Evolutionary conservation across 2,113 vertebrate species (phyloP), one percentile per base, ranked within the genome.

Genomic region (Lucifuga dentata): DNA sequence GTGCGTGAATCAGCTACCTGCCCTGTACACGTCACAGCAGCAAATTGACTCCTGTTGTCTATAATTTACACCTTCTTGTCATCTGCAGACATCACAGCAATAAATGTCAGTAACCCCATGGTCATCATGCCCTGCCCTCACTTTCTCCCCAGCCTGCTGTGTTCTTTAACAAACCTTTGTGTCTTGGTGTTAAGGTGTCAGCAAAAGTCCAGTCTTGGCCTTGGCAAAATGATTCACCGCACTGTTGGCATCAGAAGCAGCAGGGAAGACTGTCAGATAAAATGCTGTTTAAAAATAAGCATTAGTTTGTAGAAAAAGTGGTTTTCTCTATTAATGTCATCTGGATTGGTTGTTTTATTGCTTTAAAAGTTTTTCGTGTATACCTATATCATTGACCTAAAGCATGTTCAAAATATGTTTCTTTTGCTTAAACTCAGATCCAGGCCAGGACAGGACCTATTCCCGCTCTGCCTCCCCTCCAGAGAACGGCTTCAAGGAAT

Each of bases 391-490:
- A 29, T 5, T 29, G 26, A 29, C 26, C 3, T 5, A 7, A 7
- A 29, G 26, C 26, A 29, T 29, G 3, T 29, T 5, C 11, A 38
- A 5, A 12, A 20, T 11, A 58, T 67, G 0, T 49, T 16, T 24
- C 0, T 29, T 45, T 58, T 71, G 36, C 41, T 51, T 56, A 11
- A 40, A 38, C 44, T 15, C 68, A 98, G 96, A 96, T 61, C 39
- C 90, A 29, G 15, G 50, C 24, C 90, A 88, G 9, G 96, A 96
- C 13, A 91, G 93, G 51, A 76, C 73, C 26, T 89, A 87, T 55
- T 89, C 92, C 1, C 95, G 95, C 57, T 92, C 86, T 0, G 94
- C 85, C 3, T 97, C 95, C 11, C 94, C 96, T 64, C 94, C 87
- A 11, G 92, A 91, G 15, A 95, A 93, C 0, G 94, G 93, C 11